Evolutionary conservation across 2,888 invertebrate genomes (phyloP).

Genomic region (Candidula unifasciata): DNA sequence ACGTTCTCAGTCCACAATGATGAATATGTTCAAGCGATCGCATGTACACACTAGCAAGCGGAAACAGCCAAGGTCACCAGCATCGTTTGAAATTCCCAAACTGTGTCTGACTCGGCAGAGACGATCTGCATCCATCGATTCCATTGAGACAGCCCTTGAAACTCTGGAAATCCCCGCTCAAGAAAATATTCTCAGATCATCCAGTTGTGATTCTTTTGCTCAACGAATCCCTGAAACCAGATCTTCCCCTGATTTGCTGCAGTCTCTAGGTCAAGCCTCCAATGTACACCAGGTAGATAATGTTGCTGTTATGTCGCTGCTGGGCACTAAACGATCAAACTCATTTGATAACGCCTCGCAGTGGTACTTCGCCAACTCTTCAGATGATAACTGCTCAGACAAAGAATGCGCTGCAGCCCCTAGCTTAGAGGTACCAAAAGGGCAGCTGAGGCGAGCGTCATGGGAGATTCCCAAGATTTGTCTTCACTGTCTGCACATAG

Average conservation of each 20-base stretch:
- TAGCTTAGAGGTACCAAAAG: constrained; percentile 57
- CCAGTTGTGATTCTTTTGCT: constrained; percentile 72
- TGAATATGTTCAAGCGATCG: constrained; percentile 69
- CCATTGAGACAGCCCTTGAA: constrained; percentile 34
- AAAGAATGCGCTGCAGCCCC: constrained; percentile 53
- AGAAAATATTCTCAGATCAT: constrained; percentile 65
- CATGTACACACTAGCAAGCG: constrained; percentile 41
- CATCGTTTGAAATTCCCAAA: constrained; percentile 71
- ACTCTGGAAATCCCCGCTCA: constrained; percentile 65
- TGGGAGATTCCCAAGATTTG: constrained; percentile 74
- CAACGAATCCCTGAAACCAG: constrained; percentile 15
- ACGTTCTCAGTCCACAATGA: constrained; percentile 10
- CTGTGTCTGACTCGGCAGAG: constrained; percentile 68
- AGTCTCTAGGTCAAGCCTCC: constrained; percentile 40
- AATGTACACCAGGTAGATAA: background rate
- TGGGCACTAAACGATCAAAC: constrained; percentile 62
- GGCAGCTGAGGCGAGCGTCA: constrained; percentile 64
- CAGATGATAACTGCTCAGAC: constrained; percentile 67
- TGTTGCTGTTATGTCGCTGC: background rate
- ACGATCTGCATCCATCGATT: constrained; percentile 59
- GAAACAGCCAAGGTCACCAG: constrained; percentile 57
- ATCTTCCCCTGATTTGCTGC: constrained; percentile 52
- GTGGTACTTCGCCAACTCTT: constrained; percentile 58
- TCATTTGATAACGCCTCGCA: constrained; percentile 68
- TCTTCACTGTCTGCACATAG: constrained; percentile 74